Evolutionary conservation across 2,888 invertebrate species (phyloP).

Genomic region (Papilio elwesi): DNA sequence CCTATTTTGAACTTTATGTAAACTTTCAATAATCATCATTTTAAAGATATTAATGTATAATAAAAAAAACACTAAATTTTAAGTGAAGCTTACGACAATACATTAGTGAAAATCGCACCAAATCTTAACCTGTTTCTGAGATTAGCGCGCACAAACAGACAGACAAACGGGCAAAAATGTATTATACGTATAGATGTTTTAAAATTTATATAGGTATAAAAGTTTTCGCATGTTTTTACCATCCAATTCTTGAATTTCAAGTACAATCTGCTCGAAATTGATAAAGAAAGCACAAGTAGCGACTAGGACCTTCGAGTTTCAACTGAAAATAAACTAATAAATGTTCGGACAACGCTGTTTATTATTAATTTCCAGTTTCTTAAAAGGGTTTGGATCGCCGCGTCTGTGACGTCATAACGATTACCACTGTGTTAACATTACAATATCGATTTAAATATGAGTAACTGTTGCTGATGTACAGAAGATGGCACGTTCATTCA

Average conservation of each 20-base stretch:
- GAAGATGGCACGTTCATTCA: background rate
- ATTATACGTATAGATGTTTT: too few relatives aligned
- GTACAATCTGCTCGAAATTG: background rate
- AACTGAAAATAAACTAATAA: background rate
- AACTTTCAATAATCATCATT: too few relatives aligned
- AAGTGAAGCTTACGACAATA: too few relatives aligned
- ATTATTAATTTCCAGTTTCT: slow-evolving; percentile 2
- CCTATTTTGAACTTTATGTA: too few relatives aligned
- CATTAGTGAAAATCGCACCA: too few relatives aligned
- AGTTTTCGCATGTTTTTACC: background rate
- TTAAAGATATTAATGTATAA: too few relatives aligned
- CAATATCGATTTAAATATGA: background rate
- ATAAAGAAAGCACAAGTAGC: background rate
- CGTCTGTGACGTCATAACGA: background rate
- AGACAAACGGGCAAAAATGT: too few relatives aligned
- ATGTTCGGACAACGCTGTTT: background rate
- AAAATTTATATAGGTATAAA: background rate
- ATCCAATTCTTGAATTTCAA: background rate
- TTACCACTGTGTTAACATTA: background rate
- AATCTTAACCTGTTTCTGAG: too few relatives aligned
- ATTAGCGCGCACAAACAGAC: too few relatives aligned
- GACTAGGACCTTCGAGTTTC: background rate
- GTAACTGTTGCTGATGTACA: background rate
- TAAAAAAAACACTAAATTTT: too few relatives aligned
- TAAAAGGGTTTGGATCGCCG: background rate